A percentile compares a stretch with the other conserved stretches of the same genome.
Evolutionary conservation across 2,113 vertebrate genomes (phyloP).

Genomic region (Trematocara macrostoma): DNA sequence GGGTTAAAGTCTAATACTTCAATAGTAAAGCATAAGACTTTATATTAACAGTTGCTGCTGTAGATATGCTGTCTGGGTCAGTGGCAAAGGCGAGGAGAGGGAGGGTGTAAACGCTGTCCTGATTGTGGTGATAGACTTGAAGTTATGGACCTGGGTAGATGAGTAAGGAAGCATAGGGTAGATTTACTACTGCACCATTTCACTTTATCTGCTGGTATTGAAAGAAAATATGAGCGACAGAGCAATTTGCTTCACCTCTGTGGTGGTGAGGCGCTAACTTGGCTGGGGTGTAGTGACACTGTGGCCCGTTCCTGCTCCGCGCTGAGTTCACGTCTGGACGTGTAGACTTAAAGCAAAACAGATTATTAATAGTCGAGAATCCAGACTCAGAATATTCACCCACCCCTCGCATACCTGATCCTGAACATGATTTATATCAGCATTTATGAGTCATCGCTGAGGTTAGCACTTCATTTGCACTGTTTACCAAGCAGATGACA

Average conservation of each 20-base stretch:
- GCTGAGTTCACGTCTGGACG: background rate
- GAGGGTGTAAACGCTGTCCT: background rate
- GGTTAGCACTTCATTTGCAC: background rate
- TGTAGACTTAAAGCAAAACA: background rate
- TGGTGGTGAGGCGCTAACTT: background rate
- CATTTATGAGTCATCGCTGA: background rate
- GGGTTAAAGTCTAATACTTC: background rate
- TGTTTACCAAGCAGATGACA: background rate
- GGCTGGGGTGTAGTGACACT: rapidly evolving
- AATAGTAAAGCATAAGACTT: background rate
- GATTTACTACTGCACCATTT: background rate
- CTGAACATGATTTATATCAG: background rate
- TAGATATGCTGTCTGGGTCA: background rate
- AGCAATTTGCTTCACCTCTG: background rate
- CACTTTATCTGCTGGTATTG: background rate
- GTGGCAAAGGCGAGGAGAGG: background rate
- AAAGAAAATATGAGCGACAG: background rate
- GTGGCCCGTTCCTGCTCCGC: rapidly evolving
- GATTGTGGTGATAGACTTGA: background rate
- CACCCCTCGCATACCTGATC: background rate
- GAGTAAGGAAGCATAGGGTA: background rate
- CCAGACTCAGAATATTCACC: background rate
- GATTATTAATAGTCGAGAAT: background rate
- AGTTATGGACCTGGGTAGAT: background rate
- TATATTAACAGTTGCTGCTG: background rate